Base-by-base conservation (phyloP, 2,888 invertebrate genomes). In the Volucella inanis region DNA sequence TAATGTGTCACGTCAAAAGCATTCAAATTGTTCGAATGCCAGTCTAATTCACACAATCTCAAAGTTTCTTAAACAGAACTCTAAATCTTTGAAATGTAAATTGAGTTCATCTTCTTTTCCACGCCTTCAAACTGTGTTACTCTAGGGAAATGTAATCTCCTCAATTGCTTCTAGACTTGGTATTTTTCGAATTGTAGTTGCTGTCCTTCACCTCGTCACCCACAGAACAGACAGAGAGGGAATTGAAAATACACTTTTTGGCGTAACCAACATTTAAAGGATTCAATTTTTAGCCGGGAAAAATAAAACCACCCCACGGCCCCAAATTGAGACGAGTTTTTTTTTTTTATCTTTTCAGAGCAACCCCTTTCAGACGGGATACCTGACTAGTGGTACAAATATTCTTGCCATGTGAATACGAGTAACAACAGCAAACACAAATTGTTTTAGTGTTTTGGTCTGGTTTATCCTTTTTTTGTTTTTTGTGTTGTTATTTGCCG, bases 361-460 rank as follows among this genome's bases (percentile, higher is more conserved):
- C 6, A 9, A 49, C 14, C 1, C 14, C 10, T 67, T 50, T 15
- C 12, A 15, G 31, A 3, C 31, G 15, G 10, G 9, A 18, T 15
- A 41, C n/a, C 43, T 55, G 65, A 61, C 31, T 61, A 6, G 6
- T 31, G 31, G 31, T 31, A 31, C 4, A 31, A 31, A 31, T 31
- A 31, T 31, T 76, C 31, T 59, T 67, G 52, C 81, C 71, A 10
- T 15, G 55, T 22, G 65, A 52, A 14, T 57, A 31, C 64, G 75
- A 81, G 68, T 71, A 65, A 59, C 59, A 80, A 57, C 43, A 50
- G 49, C 61, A 31, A 82, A 50, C 18, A 72, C 78, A 64, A 77
- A 77, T 71, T 41, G 49, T 72, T 78, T 68, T 72, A 83, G 77
- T 68, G 67, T 47, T 62, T 45, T 62, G 39, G 62, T 82, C 71